These are phyloP conservation scores for Tribolium freemani DNA, from an alignment of 2,888 invertebrate species.

Conservation along the genomic window DNA sequence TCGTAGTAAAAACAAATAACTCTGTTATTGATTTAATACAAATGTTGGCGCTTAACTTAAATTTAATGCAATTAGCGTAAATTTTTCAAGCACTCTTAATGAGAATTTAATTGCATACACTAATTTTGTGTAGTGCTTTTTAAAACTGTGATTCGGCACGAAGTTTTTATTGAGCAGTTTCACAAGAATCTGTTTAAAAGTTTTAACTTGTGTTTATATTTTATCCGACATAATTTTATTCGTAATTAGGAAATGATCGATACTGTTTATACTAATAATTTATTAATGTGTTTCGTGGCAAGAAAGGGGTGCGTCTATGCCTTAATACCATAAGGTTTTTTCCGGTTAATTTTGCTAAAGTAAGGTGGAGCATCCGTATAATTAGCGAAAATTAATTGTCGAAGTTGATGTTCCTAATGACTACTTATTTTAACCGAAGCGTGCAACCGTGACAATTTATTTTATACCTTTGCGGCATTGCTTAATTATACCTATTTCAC, in stretches of 20 bases:
- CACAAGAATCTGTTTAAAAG: neutral
- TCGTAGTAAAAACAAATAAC: neutral
- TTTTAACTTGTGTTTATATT: neutral
- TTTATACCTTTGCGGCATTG: neutral
- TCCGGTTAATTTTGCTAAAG: slow-evolving; percentile 7
- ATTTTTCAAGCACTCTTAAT: neutral
- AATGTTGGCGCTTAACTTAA: neutral
- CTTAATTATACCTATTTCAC: too few species aligned
- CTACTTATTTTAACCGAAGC: neutral
- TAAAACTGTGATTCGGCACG: neutral
- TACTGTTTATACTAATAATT: neutral
- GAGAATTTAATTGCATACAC: slow-evolving; percentile 7
- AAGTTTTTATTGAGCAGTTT: neutral
- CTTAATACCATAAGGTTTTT: slow-evolving; percentile 1
- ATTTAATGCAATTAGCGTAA: neutral
- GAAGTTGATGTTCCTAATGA: neutral
- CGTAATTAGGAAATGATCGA: neutral
- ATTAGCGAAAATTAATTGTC: slow-evolving; percentile 13
- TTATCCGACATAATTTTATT: neutral
- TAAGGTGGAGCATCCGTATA: slow-evolving; percentile 2
- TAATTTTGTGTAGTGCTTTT: slow-evolving; percentile 3
- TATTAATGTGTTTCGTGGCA: neutral
- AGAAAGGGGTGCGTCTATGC: neutral
- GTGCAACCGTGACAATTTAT: neutral
- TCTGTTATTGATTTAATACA: neutral